A percentile compares a stretch with the other conserved stretches of the same genome.
Evolutionary conservation across 2,888 invertebrate species (phyloP).

Genomic region (Acleris sparsana): DNA sequence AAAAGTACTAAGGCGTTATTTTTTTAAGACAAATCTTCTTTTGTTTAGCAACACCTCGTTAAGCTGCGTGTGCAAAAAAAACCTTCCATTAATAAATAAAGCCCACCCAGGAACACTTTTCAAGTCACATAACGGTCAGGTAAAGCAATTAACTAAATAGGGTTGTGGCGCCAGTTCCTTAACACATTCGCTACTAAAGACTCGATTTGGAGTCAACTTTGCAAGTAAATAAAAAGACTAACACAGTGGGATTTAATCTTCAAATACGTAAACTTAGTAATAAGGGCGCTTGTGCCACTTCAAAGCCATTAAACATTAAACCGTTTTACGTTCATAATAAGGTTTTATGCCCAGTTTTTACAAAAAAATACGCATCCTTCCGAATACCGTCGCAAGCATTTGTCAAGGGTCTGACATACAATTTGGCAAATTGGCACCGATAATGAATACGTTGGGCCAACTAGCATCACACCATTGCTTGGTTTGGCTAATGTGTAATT

Average conservation of each 20-base stretch:
- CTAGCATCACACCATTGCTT: slow-evolving; percentile 42
- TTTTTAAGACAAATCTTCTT: background rate
- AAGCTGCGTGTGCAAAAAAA: slow-evolving; percentile 8
- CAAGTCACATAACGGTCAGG: slow-evolving; percentile 50
- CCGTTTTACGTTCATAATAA: too few species aligned
- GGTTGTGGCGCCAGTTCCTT: slow-evolving; percentile 36
- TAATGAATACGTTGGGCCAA: slow-evolving; percentile 49
- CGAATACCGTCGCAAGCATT: slow-evolving; percentile 49
- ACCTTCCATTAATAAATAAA: slow-evolving; percentile 19
- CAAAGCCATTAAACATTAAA: too few species aligned
- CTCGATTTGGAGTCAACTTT: too few species aligned
- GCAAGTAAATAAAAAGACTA: too few species aligned
- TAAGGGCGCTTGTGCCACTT: too few species aligned
- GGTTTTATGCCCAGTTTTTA: too few species aligned
- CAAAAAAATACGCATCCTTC: too few species aligned
- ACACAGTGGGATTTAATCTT: too few species aligned
- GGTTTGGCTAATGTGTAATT: slow-evolving; percentile 51
- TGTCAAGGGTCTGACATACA: slow-evolving; percentile 58
- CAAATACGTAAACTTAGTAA: too few species aligned
- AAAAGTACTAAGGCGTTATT: background rate
- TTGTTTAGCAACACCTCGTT: background rate
- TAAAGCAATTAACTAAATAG: slow-evolving; percentile 45
- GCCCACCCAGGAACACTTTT: slow-evolving; percentile 56
- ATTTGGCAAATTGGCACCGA: slow-evolving; percentile 57
- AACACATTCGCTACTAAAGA: slow-evolving; percentile 37